Base-by-base conservation (phyloP, 1,140 invertebrate species). In the Drosophila yakuba region DNA sequence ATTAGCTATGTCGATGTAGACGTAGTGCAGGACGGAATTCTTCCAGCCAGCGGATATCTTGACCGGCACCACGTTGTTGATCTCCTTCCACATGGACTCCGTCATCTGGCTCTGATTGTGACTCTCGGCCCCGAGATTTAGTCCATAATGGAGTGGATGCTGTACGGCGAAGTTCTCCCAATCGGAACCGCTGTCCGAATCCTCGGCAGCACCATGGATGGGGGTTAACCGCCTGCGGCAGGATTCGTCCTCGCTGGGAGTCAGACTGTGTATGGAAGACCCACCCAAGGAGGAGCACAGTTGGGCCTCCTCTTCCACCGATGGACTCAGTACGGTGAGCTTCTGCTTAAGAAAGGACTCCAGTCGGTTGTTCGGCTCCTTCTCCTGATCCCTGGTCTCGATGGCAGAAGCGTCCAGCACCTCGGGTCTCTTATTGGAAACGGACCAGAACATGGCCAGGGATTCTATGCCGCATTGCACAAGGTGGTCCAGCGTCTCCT, bases 31-130 rank as follows among this genome's bases (percentile, higher is more conserved):
- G 36, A 91, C 63, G 4, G 61, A 74, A 11, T 92, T 89, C 55
- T 85, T 92, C 86, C 90, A 92, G 6, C 91, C 91, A 7, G 85
- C 74, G 10, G 92, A 92, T 45, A 91, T 93, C 82, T 94, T 93
- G 44, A 94, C 93, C 0, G 95, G 94, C 54, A 94, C 85, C 45
- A 95, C 94, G 74, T 95, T 95, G 76, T 95, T 95, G 20, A 95
- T 95, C 91, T 96, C 95, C 71, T 94, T 95, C 66, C 96, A 92
- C 60, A 96, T 93, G 62, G 94, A 95, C 74, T 96, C 95, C 15
- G 95, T 94, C 61, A 96, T 94, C 75, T 96, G 96, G 1, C 94
- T 94, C 78, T 96, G 82, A 59, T 96, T 95, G 74, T 95, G 82
- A 67, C 96, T 95, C 76, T 95, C 93, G 44, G 93, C 94, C 39